phyloP scores from a whole-genome alignment of 2,113 vertebrate species.

The Thomomys bottae region DNA sequence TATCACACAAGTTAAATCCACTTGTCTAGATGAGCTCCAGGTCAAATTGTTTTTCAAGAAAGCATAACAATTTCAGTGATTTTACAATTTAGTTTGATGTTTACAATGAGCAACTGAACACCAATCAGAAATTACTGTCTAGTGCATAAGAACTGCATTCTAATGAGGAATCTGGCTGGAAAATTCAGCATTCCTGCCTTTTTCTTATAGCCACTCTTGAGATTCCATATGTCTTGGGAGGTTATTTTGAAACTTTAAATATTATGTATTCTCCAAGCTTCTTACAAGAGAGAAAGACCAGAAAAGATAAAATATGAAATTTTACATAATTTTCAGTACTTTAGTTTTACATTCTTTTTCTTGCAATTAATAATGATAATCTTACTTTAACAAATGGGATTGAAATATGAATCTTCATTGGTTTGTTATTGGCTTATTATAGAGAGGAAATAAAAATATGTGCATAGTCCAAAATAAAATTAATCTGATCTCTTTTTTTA shows the following conservation, averaged over 20 bases:
- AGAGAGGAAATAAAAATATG: background rate
- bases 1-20: background rate
- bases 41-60: conserved; percentile 12
- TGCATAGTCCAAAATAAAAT: conserved; percentile 25
- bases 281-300: background rate
- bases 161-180: background rate
- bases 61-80: background rate
- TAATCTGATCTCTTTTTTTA: background rate
- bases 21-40: background rate
- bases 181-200: background rate
- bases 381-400: background rate
- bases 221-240: background rate
- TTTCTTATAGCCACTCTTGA: background rate
- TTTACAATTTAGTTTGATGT: background rate
- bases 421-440: background rate
- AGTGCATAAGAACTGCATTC: background rate
- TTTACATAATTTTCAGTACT: background rate
- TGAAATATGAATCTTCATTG: background rate
- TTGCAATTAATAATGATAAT: background rate
- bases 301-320: background rate
- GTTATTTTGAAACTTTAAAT: background rate
- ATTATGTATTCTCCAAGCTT: background rate
- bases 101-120: background rate
- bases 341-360: background rate
- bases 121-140: background rate